Conservation (phyloP, 2,797 vertebrate species). For the Brachyrhaphis roseni region DNA sequence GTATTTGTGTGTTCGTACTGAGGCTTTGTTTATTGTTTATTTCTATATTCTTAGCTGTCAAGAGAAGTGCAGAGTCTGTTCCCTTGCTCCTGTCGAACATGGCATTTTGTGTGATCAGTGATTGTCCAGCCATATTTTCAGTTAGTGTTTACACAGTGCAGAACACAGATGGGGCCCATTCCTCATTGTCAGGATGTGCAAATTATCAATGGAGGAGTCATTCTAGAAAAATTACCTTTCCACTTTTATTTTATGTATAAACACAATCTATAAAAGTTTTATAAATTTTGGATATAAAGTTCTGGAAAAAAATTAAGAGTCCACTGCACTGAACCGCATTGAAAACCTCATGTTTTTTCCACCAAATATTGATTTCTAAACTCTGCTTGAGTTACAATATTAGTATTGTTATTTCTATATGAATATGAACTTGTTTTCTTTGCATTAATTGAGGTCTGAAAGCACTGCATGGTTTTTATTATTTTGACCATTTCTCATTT, state of each 20-base stretch:
- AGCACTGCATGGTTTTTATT: no score
- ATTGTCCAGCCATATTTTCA: background rate
- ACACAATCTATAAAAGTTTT: no score
- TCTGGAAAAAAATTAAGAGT: no score
- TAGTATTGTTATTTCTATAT: no score
- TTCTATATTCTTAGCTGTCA: background rate
- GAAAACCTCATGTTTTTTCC: no score
- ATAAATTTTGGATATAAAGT: no score
- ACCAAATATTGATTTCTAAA: no score
- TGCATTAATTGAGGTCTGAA: no score
- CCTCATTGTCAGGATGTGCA: background rate
- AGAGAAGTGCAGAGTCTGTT: background rate
- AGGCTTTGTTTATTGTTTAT: background rate
- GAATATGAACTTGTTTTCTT: no score
- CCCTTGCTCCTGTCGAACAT: background rate
- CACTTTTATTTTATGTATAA: background rate
- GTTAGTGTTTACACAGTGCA: background rate
- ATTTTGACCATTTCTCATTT: no score
- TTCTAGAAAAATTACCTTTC: background rate
- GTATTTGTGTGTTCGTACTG: background rate
- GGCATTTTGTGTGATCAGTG: background rate
- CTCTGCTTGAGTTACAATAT: no score
- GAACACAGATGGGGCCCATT: background rate
- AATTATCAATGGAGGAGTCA: background rate
- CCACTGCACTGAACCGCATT: no score